Evolutionary conservation across 2,888 invertebrate species (phyloP).

Genomic region (Troglohyphantes excavatus): DNA sequence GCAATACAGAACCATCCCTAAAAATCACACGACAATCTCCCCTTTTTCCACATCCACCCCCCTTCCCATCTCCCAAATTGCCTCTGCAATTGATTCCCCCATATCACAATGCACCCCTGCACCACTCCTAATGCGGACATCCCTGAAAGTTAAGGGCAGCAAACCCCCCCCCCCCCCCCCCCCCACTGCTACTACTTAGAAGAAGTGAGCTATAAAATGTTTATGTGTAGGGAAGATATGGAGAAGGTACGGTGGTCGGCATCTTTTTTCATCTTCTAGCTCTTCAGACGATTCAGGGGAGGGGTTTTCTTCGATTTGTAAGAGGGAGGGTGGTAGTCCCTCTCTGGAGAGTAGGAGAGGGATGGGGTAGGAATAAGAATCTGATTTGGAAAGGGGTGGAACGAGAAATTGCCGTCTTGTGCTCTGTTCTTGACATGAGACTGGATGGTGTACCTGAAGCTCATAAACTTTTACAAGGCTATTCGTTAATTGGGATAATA

Average conservation of each 20-base stretch:
- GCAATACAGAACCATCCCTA: background rate
- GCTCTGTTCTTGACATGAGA: background rate
- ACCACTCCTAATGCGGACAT: conserved; percentile 40
- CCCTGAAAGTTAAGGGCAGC: conserved; percentile 18
- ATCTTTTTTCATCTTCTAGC: conserved; percentile 7
- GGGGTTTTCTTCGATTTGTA: conserved; percentile 53
- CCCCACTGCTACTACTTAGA: conserved; percentile 34
- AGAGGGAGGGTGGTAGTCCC: background rate
- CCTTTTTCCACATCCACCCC: background rate
- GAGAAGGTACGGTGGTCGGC: conserved; percentile 23
- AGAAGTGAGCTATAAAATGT: conserved; percentile 72
- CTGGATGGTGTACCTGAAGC: too few relatives aligned
- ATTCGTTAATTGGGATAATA: too few relatives aligned
- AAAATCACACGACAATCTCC: background rate
- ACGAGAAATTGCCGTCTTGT: conserved; percentile 36
- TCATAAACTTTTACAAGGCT: too few relatives aligned
- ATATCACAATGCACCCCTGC: conserved; percentile 3
- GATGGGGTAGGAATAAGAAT: conserved; percentile 25
- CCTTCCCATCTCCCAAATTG: conserved; percentile 32
- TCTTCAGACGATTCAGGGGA: conserved; percentile 26
- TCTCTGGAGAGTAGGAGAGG: background rate
- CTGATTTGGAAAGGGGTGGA: conserved; percentile 24
- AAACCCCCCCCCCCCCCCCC: too few relatives aligned
- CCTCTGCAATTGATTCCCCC: conserved; percentile 49
- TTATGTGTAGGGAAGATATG: conserved; percentile 49